phyloP scores from a whole-genome alignment of 2,113 vertebrate genomes.

The Chionomys nivalis region DNA sequence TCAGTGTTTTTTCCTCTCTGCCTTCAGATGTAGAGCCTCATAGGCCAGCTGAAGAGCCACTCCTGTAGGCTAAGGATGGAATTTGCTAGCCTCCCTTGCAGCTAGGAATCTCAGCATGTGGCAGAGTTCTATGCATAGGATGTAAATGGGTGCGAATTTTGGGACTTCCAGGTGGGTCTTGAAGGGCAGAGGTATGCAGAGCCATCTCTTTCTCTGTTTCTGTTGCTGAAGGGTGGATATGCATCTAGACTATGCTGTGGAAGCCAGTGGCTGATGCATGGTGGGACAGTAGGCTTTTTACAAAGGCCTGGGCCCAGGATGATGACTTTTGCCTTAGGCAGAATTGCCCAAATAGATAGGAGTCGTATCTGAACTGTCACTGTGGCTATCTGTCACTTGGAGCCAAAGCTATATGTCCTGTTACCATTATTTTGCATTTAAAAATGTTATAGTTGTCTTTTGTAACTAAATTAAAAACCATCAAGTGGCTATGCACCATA shows the following conservation, averaged over 20 bases:
- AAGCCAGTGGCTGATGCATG: not conserved
- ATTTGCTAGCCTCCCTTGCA: not conserved
- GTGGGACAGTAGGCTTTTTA: not conserved
- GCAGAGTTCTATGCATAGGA: not conserved
- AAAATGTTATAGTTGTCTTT: slow-evolving; percentile 13
- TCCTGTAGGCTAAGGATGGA: not conserved
- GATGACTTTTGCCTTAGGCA: slow-evolving; percentile 12
- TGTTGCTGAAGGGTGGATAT: not conserved
- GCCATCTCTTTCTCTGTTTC: not conserved
- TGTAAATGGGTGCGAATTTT: not conserved
- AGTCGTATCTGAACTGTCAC: slow-evolving; percentile 33
- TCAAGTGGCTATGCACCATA: not conserved
- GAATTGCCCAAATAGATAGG: not conserved
- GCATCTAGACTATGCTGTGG: not conserved
- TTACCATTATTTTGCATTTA: not conserved
- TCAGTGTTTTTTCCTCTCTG: not conserved
- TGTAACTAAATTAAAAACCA: slow-evolving; percentile 34
- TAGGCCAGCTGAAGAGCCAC: not conserved
- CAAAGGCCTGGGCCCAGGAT: not conserved
- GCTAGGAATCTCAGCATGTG: not conserved
- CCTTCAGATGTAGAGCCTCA: not conserved
- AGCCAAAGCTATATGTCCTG: not conserved
- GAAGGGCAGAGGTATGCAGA: not conserved
- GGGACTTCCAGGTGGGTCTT: not conserved
- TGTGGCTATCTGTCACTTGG: not conserved